phyloP scores from a whole-genome alignment of 2,888 invertebrate genomes.

The Tuta absoluta region DNA sequence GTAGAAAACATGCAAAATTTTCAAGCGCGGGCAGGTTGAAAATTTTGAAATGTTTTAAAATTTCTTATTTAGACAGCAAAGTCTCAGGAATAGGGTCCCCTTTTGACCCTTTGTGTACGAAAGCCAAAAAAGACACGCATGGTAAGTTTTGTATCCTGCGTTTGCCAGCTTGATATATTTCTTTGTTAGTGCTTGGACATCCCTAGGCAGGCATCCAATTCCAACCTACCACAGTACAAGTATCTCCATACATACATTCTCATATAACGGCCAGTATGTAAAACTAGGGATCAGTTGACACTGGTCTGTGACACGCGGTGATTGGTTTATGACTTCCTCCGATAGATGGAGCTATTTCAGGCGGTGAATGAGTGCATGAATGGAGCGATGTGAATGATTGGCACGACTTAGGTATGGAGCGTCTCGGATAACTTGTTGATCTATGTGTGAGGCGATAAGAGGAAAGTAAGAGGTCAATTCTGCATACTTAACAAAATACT shows the following conservation, averaged over 20 bases:
- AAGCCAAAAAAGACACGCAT: no score
- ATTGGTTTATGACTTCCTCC: slow-evolving; percentile 76
- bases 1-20: no score
- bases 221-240: not conserved
- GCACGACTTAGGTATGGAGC: slow-evolving; percentile 16
- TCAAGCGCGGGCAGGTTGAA: no score
- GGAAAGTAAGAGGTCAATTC: not conserved
- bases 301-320: slow-evolving; percentile 41
- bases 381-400: slow-evolving; percentile 60
- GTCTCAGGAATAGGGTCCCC: no score
- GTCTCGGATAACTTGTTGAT: not conserved
- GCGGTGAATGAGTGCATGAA: slow-evolving; percentile 52
- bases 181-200: no score
- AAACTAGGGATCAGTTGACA: slow-evolving; percentile 8
- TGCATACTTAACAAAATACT: not conserved
- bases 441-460: not conserved
- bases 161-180: no score
- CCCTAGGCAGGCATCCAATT: no score
- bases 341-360: slow-evolving; percentile 65
- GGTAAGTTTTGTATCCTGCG: no score
- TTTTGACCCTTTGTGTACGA: no score
- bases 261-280: slow-evolving; percentile 19
- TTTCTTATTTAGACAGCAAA: no score
- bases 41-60: no score
- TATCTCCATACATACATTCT: not conserved